Base-by-base conservation (phyloP, 1,140 invertebrate genomes). In the Drosophila persimilis region DNA sequence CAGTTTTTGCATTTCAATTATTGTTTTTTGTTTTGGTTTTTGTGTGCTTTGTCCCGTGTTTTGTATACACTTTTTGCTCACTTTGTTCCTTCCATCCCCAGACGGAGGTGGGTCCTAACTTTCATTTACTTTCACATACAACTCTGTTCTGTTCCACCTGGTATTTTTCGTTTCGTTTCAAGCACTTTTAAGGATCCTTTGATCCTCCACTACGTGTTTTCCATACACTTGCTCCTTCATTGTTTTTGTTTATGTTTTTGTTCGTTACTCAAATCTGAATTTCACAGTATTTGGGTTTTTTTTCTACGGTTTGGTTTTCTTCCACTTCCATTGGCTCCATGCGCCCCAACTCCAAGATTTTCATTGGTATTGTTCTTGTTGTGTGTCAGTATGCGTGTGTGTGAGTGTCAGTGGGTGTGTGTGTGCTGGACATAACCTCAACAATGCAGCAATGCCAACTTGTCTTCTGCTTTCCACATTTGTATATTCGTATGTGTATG, bases 291-390 rank as follows among this genome's bases (percentile, higher is more conserved):
- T 39, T 1, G 35, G 11, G 2, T 3, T 2, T 31, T 9, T 26
- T 5, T 4, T 26, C 5, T 26, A 6, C 22, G 24, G 45, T 55
- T 47, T 51, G 39, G n/a, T 26, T 24, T 24, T 55, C 17, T 50
- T 59, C 17, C 46, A 26, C 24, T 57, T 70, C 15, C 47, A 45
- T 46, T 24, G 48, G 64, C 35, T 63, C 54, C 76, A 56, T 77
- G 77, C 79, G 69, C 80, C 78, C 78, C 77, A 77, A 74, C 79
- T 83, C 77, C 79, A 80, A 83, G 62, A 48, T 65, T 60, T 61
- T 57, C 53, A 46, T 65, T 55, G 51, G 31, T 65, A 53, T 43
- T 53, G 54, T 71, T 45, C 41, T 54, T 45, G 55, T 17, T 44
- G 7, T 46, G 17, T 75, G 31, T 46, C 6, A 41, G 29, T 63